These are phyloP conservation scores for Arctopsyche grandis DNA, from an alignment of 1,140 invertebrate species.

Conservation along the genomic window DNA sequence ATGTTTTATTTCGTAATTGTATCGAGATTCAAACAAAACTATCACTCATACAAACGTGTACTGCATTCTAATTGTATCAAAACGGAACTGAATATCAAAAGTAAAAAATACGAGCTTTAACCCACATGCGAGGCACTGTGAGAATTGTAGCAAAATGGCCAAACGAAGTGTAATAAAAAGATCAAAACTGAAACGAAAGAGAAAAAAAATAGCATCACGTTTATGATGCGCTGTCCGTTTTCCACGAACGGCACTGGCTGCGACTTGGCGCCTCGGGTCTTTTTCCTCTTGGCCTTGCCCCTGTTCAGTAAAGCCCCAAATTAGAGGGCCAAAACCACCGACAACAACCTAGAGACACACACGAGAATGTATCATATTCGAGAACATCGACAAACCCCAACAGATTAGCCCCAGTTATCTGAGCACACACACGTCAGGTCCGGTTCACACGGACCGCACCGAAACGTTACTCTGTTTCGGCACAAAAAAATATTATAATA, in stretches of 20 bases:
- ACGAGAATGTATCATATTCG: conserved; percentile 37
- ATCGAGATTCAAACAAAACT: too few species aligned
- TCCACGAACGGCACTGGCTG: conserved; percentile 16
- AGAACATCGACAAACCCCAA: conserved; percentile 12
- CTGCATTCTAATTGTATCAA: too few species aligned
- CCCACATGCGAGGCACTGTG: too few species aligned
- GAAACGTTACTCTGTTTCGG: background rate
- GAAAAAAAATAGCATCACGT: background rate
- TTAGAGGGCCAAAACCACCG: conserved; percentile 16
- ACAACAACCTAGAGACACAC: conserved; percentile 36
- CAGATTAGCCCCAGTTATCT: conserved; percentile 36
- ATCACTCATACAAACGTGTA: too few species aligned
- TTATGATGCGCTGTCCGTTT: background rate
- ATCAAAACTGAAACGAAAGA: background rate
- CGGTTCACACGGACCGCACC: background rate
- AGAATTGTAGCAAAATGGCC: too few species aligned
- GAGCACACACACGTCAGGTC: background rate
- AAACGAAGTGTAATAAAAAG: background rate
- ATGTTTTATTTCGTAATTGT: background rate
- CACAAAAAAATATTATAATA: background rate
- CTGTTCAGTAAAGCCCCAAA: conserved; percentile 40
- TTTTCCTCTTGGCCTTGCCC: conserved; percentile 40
- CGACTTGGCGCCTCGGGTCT: conserved; percentile 30
- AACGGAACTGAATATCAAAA: too few species aligned
- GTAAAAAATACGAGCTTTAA: too few species aligned